A percentile compares a stretch with the other conserved stretches of the same genome.
These are phyloP conservation scores for Clytia hemisphaerica DNA, from an alignment of 30 jellyfish, hydroid and myxozoan species.

Conservation along the genomic window DNA sequence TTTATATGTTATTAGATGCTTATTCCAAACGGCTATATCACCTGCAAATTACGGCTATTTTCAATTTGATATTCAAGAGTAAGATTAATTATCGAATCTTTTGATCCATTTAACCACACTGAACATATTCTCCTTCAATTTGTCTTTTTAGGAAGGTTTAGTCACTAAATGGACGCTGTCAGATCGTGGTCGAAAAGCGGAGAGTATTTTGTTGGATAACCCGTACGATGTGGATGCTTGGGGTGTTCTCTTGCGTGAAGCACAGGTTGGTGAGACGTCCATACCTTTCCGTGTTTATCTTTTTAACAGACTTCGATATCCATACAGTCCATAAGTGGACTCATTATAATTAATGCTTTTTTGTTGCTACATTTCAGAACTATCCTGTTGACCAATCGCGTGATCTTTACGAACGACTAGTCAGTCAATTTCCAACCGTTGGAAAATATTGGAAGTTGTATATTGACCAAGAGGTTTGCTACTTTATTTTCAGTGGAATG, in stretches of 20 bases:
- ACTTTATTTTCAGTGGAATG: background rate
- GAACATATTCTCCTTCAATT: too few species aligned
- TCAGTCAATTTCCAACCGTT: conserved; percentile 88
- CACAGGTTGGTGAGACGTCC: conserved; percentile 93
- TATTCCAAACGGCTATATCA: too few species aligned
- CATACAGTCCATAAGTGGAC: background rate
- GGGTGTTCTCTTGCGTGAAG: conserved; percentile 94
- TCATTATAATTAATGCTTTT: background rate
- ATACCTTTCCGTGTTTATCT: background rate
- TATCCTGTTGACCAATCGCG: conserved; percentile 80
- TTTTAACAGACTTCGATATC: background rate
- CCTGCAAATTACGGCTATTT: too few species aligned
- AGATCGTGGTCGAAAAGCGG: conserved; percentile 95
- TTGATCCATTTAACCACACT: too few species aligned
- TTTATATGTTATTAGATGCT: too few species aligned
- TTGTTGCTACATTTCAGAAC: conserved; percentile 27
- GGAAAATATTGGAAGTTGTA: conserved; percentile 95
- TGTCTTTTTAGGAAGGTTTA: conserved; percentile 25
- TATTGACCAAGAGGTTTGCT: conserved; percentile 92
- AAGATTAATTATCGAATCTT: too few species aligned
- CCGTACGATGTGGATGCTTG: conserved; percentile 94
- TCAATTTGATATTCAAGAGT: too few species aligned
- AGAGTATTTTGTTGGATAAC: conserved; percentile 57
- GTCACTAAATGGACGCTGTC: conserved; percentile 66
- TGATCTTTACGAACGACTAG: conserved; percentile 69